Percentiles rank a stretch among this genome's conserved stretches.
These are phyloP conservation scores for Biston betularia DNA, from an alignment of 2,888 invertebrate species.

Conservation along the genomic window DNA sequence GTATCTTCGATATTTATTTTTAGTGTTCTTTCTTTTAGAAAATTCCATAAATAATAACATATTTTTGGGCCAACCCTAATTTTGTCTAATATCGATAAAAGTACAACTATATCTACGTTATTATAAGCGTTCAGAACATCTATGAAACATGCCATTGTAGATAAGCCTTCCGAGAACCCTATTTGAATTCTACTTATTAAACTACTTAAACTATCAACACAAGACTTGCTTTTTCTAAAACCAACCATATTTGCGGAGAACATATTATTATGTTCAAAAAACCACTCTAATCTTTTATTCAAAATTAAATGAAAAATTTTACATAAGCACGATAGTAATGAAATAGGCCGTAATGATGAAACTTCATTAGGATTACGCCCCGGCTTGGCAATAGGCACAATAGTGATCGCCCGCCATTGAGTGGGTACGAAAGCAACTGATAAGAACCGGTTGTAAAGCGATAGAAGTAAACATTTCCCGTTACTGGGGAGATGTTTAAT, in stretches of 20 bases:
- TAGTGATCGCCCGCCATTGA: constrained; percentile 37
- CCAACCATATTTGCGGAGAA: constrained; percentile 32
- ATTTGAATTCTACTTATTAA: constrained; percentile 31
- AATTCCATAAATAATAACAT: constrained; percentile 42
- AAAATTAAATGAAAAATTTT: constrained; percentile 44
- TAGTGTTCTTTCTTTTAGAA: constrained; percentile 33
- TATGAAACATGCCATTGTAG: constrained; percentile 17
- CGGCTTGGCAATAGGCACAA: constrained; percentile 43
- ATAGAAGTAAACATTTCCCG: constrained; percentile 24
- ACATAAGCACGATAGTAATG: constrained; percentile 40
- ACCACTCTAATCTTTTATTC: constrained; percentile 43
- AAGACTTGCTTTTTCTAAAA: constrained; percentile 31
- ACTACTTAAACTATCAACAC: constrained; percentile 23
- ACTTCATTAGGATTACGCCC: neutral
- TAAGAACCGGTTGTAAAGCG: constrained; percentile 33
- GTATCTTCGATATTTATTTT: neutral
- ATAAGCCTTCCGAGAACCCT: constrained; percentile 29
- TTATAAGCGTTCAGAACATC: neutral
- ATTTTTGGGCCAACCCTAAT: constrained; percentile 34
- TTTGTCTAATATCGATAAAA: constrained; percentile 27
- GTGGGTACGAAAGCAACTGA: constrained; percentile 20
- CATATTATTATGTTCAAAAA: constrained; percentile 32
- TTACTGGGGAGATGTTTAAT: constrained; percentile 28
- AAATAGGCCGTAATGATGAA: constrained; percentile 35
- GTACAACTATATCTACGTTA: neutral